Evolutionary conservation across 2,113 vertebrate genomes (phyloP), one percentile per base, ranked within the genome.

Genomic region (Genyomyrus donnyi): DNA sequence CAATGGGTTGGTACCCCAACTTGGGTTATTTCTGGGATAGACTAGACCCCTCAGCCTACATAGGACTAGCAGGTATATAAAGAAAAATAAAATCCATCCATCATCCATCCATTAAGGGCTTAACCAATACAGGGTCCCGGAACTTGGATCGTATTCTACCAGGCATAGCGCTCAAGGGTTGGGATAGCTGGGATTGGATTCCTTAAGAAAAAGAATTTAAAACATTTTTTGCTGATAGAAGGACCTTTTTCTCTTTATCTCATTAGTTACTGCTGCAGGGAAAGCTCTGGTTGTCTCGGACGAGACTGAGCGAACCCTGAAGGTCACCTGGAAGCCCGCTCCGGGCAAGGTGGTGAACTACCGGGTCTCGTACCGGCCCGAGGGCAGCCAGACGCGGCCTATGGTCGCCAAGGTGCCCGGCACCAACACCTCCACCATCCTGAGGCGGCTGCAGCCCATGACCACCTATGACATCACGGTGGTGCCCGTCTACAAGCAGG

Each of bases 381-480:
- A 94, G 1, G 89, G 91, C 0, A 97, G 96, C 90, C n/a, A 27
- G n/a, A 97, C 97, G 42, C 96, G 97, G 13, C 97, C 98, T 88
- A 93, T 98, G 91, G 96, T 97, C 1, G 95, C 96, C 83, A 99
- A 98, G 94, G 96, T 96, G 19, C 95, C 97, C 0, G 96, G 97
- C 87, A 95, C 96, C 11, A 94, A 93, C 24, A 97, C 96, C 31
- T 95, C 95, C 21, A 96, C 96, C 1, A 95, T 98, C 58, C 90
- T 99, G 88, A 97, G 96, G 89, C 93, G 97, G 58, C 97, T 99
- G 8, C 96, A 97, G 86, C 95, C 97, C 1, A 94, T 96, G 89
- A 99, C 98, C 58, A 98, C 97, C 0, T 99, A 99, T 1, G 96
- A 99, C 77, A 95, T 99, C 91, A 96, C 92, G 0, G 98, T 99